Conservation (phyloP, 2,888 invertebrate genomes). For the Catocala nupta region DNA sequence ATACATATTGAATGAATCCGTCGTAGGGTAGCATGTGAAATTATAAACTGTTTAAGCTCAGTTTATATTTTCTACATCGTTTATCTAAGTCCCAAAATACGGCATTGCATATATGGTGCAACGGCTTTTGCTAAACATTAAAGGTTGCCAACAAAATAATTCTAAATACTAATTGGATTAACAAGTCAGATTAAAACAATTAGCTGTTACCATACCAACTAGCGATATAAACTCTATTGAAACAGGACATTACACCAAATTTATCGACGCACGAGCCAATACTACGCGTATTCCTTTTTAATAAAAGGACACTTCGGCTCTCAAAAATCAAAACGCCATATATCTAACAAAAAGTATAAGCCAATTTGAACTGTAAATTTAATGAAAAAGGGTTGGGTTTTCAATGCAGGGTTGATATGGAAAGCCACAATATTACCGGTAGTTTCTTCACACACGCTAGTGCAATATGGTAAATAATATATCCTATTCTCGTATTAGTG, state of each 20-base stretch:
- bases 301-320: not conserved
- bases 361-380: not conserved
- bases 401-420: not conserved
- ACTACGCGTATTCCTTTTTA: not conserved
- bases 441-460: slow-evolving; percentile 11
- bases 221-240: not conserved
- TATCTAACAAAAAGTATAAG: not conserved
- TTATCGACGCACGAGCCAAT: not conserved
- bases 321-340: not conserved
- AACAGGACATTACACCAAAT: not conserved
- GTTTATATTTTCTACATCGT: too few relatives aligned
- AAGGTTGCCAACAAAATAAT: too few relatives aligned
- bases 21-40: too few relatives aligned
- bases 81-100: too few relatives aligned
- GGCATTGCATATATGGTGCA: too few relatives aligned
- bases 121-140: too few relatives aligned
- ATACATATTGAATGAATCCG: too few relatives aligned
- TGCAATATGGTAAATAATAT: slow-evolving; percentile 27
- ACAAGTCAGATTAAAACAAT: too few relatives aligned
- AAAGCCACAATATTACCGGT: slow-evolving; percentile 9
- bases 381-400: not conserved
- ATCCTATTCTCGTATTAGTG: slow-evolving; percentile 41
- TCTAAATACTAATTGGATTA: too few relatives aligned
- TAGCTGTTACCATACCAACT: too few relatives aligned
- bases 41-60: too few relatives aligned